These are phyloP conservation scores for Thunnus maccoyii DNA, from an alignment of 2,113 vertebrate genomes.

Conservation along the genomic window DNA sequence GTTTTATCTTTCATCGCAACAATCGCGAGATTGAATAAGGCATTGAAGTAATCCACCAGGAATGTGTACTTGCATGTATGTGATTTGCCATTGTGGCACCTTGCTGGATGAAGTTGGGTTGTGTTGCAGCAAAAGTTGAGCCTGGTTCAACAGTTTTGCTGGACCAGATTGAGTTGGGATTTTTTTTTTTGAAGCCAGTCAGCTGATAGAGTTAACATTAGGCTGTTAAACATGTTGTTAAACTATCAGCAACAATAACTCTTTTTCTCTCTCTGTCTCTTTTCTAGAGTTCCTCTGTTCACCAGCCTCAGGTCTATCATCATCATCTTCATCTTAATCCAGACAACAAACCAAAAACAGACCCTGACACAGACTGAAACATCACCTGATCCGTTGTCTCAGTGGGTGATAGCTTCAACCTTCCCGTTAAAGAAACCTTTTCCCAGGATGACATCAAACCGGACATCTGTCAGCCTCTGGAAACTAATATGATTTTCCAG, in stretches of 20 bases:
- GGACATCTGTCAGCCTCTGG: conserved; percentile 9
- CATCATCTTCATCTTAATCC: conserved; percentile 38
- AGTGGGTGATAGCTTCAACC: neutral
- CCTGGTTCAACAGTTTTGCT: no score
- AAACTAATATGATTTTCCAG: neutral
- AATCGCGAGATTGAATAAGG: no score
- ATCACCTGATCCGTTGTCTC: neutral
- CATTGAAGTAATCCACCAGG: no score
- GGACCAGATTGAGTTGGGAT: neutral
- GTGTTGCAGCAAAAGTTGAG: no score
- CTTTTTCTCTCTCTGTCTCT: conserved; percentile 12
- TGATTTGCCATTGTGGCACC: no score
- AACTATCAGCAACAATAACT: conserved; percentile 6
- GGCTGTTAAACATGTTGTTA: no score
- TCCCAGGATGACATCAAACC: conserved; percentile 6
- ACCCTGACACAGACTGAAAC: conserved; percentile 19
- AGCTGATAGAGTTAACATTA: neutral
- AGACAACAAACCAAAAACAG: conserved; percentile 49
- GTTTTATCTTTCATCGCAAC: no score
- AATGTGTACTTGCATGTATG: no score
- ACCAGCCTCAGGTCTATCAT: conserved; percentile 62
- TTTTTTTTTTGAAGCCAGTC: neutral
- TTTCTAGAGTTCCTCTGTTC: conserved; percentile 42
- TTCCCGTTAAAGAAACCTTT: conserved; percentile 15
- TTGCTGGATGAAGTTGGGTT: no score